Evolutionary conservation across 2,113 vertebrate genomes (phyloP).

Genomic region (Halichoeres trimaculatus): DNA sequence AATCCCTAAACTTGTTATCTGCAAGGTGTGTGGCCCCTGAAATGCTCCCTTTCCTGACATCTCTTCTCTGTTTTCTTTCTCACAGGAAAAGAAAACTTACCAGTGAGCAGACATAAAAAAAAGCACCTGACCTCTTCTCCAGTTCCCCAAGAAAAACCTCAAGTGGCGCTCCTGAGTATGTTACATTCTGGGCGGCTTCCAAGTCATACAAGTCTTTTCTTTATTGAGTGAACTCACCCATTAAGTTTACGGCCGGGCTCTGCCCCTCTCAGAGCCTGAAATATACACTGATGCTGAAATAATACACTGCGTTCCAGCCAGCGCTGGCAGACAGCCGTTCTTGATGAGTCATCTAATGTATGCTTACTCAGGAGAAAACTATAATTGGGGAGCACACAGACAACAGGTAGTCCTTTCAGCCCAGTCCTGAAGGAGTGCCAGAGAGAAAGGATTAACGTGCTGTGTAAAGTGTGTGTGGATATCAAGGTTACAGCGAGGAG

Average conservation of each 20-base stretch:
- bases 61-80: too few species aligned
- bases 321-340: conserved; percentile 55
- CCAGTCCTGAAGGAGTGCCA: conserved; percentile 20
- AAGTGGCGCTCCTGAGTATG: conserved; percentile 30
- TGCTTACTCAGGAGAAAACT: conserved; percentile 73
- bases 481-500: conserved; percentile 17
- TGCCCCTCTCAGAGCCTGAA: conserved; percentile 52
- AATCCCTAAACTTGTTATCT: too few species aligned
- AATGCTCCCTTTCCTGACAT: too few species aligned
- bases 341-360: conserved; percentile 77
- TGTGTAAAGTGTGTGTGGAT: conserved; percentile 19
- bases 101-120: conserved; percentile 2
- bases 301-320: conserved; percentile 62
- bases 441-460: conserved; percentile 26
- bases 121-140: conserved; percentile 30
- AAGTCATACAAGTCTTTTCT: conserved; percentile 70
- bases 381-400: conserved; percentile 64
- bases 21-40: too few species aligned
- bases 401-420: conserved; percentile 71
- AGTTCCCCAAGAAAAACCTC: conserved; percentile 35
- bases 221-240: conserved; percentile 75
- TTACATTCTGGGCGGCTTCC: conserved; percentile 62
- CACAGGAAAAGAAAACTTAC: too few species aligned
- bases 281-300: conserved; percentile 74
- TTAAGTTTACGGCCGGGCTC: conserved; percentile 64